Evolutionary conservation across 1,140 invertebrate genomes (phyloP), one percentile per base, ranked within the genome.

Genomic region (Halotydeus destructor): DNA sequence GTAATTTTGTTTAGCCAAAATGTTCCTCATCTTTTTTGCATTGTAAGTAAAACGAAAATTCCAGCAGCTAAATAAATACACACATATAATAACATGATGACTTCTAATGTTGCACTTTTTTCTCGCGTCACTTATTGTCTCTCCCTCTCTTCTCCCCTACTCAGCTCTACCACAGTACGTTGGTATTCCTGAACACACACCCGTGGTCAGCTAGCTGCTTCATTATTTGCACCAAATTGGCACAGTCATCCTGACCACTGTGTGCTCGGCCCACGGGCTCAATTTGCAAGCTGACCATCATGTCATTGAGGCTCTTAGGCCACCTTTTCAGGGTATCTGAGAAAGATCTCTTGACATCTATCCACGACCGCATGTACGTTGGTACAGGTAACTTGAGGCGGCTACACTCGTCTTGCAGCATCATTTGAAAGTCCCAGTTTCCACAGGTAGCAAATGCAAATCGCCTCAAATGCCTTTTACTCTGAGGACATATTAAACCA

Each of bases 401-500:
- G 9, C 44, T 12, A 32, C 38, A 46, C 22, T 43, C 30, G 2
- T 3, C 9, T 18, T 38, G 46, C 5, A 48, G 16, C 5, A 48
- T 48, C 21, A 26, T 33, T 14, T 31, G 4, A 6, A 43, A 16
- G 18, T 43, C 42, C 19, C 14, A 43, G 26, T 42, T 25, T 9
- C 47, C 47, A 49, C 47, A 48, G 4, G 47, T 48, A 9, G 34
- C 38, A 34, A 48, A 48, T 6, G 45, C 37, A 44, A 46, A 46
- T 19, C 25, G 23, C 12, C 8, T 12, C 5, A 45, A 12, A 11
- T 28, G 37, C 21, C 9, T 34, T 12, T 45, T 16, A 16, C 24
- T 16, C 3, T 46, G 31, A 16, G 6, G 11, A 24, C 35, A n/a
- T 2, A 46, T 25, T 9, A 46, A 28, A 16, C 22, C 8, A 2